These are phyloP conservation scores for Acanthis flammea DNA, from an alignment of 2,797 vertebrate genomes.

Conservation along the genomic window DNA sequence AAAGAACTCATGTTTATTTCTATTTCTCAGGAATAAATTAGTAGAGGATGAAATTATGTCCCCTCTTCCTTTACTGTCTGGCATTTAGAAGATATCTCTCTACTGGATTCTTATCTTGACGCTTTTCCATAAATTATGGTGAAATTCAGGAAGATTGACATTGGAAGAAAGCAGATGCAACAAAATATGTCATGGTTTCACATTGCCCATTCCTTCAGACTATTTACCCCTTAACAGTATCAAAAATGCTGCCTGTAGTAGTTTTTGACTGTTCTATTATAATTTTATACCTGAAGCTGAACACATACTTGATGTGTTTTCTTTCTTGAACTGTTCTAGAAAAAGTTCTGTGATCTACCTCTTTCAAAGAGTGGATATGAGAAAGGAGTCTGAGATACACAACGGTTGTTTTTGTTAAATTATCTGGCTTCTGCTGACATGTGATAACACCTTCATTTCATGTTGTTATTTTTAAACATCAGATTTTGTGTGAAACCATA, in stretches of 20 bases:
- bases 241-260: not conserved
- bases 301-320: not conserved
- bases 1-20: not conserved
- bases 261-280: not conserved
- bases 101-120: not conserved
- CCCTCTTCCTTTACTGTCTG: not conserved
- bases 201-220: not conserved
- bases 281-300: not conserved
- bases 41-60: not conserved
- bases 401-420: not conserved
- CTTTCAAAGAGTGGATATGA: not conserved
- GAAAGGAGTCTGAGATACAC: not conserved
- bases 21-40: not conserved
- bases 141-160: not conserved
- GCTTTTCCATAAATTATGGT: not conserved
- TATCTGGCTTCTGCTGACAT: conserved; percentile 15
- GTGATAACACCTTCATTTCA: not conserved
- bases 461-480: not conserved
- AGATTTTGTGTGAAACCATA: not conserved
- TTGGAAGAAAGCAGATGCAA: not conserved
- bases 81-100: not conserved
- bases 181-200: not conserved
- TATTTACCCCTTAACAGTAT: not conserved
- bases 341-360: not conserved
- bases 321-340: not conserved